Evolutionary conservation across 2,888 invertebrate genomes (phyloP), one percentile per base, ranked within the genome.

Genomic region (Ischnus inquisitorius): DNA sequence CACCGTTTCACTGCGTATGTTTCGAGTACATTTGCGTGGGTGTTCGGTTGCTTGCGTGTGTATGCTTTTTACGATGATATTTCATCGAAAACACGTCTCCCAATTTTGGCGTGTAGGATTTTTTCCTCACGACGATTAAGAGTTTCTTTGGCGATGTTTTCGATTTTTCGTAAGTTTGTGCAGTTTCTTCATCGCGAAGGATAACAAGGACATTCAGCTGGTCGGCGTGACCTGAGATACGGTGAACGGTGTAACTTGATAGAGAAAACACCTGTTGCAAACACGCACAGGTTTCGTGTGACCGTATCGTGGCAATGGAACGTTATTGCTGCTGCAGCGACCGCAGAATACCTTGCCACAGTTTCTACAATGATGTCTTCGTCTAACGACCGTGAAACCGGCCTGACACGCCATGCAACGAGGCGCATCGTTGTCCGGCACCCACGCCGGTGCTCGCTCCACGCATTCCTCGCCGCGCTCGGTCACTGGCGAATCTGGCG

Each of bases 331-430:
- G 88, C 98, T 98, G 94, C 99, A 99, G 64, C 97, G 96, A 0
- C 97, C 97, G 94, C 99, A 99, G 94, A 98, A 99, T 57, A 99
- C 98, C 95, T 98, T 96, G 93, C 99, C 99, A 94, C 99, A 99
- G 94, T 99, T 99, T 89, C 99, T 95, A 93, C 99, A 99, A 94
- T 99, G 99, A 93, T 99, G 99, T 10, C 99, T 95, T 19, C 99
- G 96, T 54, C 99, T 96, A 89, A 99, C 97, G 86, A 99, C 97
- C 3, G 98, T 99, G 94, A 99, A 99, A 89, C 96, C 96, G 19
- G 97, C 96, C 82, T 96, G 96, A 93, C 99, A 99, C 48, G 98
- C 96, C 97, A 98, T 98, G 94, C 99, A 99, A 79, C 97, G 95
- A 0, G 98, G 97, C 51, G 98, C 98, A 86, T 97, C 96, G 80